Base-by-base conservation (phyloP, 2,797 vertebrate species). In the Australoheros facetus region DNA sequence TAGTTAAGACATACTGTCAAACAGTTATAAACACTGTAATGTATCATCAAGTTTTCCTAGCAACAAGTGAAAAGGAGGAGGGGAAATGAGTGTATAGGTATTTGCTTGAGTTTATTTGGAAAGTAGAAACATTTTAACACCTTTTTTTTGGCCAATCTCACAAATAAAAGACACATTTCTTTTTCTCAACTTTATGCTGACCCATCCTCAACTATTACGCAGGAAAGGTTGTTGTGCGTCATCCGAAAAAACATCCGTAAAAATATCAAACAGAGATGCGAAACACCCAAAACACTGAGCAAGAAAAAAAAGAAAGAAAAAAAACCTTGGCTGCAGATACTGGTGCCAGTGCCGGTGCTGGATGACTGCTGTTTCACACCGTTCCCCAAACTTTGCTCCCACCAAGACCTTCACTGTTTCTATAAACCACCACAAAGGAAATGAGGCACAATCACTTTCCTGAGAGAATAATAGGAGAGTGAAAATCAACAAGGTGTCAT, bases 401-500 rank as follows among this genome's bases (percentile, higher is more conserved):
- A 19, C 21, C 11, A 6, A 78, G 91, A 90, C 85, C 88, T 84
- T 82, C 53, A 71, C 83, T 83, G 70, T 91, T 92, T 77, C 83
- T 73, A 84, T 85, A 83, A 92, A 91, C 85, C 78, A 87, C 86
- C 80, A 87, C 90, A 89, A 34, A 80, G 93, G 92, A 94, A 89
- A 88, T 80, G 73, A 82, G 74, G 75, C 88, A 85, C 88, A 89
- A 91, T 94, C 79, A 82, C 80, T 85, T 89, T 90, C 80, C 83
- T 88, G 83, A 80, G 62, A 89, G 87, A 90, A 93, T 89, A 93
- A 94, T 84, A 84, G 86, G 48, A 79, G 80, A 82, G 71, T 89
- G 69, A 85, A 89, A 85, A 90, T 92, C 90, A 94, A 92, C 89
- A 92, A 89, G 85, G 91, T 93, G 93, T 95, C 87, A 87, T 93